These are phyloP conservation scores for Gymnarchus niloticus DNA, from an alignment of 2,113 vertebrate genomes.

Conservation along the genomic window DNA sequence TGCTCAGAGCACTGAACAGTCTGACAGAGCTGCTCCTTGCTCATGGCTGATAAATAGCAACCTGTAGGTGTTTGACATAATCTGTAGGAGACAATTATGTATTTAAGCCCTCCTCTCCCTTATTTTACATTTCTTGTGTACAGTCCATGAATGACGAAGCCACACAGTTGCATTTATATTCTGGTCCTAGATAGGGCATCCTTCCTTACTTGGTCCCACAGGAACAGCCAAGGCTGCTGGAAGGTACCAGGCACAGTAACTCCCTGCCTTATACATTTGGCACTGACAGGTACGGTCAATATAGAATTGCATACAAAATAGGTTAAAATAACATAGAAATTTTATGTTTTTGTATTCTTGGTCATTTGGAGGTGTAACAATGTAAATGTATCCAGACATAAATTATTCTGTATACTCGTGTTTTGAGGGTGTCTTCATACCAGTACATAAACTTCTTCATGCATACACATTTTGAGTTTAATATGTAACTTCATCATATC, in stretches of 20 bases:
- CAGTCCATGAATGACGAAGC: neutral
- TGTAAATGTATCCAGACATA: neutral
- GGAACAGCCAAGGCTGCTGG: neutral
- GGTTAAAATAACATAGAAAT: no score
- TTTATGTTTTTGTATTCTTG: neutral
- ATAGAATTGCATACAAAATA: neutral
- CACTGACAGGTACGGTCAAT: neutral
- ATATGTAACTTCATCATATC: neutral
- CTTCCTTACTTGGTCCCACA: neutral
- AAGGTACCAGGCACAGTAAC: neutral
- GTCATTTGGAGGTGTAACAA: neutral
- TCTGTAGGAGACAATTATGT: neutral
- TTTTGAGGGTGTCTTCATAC: neutral
- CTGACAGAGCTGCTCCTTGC: neutral
- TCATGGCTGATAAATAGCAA: neutral
- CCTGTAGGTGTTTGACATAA: conserved; percentile 6
- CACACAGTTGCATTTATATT: neutral
- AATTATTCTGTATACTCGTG: neutral
- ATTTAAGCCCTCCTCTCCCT: neutral
- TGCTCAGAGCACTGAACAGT: neutral
- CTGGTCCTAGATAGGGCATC: neutral
- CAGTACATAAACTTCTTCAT: neutral
- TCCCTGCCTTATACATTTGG: neutral
- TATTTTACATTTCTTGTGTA: neutral
- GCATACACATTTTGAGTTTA: neutral